phyloP scores from a whole-genome alignment of 2,888 invertebrate species.

The Sylvicola fuscatus region DNA sequence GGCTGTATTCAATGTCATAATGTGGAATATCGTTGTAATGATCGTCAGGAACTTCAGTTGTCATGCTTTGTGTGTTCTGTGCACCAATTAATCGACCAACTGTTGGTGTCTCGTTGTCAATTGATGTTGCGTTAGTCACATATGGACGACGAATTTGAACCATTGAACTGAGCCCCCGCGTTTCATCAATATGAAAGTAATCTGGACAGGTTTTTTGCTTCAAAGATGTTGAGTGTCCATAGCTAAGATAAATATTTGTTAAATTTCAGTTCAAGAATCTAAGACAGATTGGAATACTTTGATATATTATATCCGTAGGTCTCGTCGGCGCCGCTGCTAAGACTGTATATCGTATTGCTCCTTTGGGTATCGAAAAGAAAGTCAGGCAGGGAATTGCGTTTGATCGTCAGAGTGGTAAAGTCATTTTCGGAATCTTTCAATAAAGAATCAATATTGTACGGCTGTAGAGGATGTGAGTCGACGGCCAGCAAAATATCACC shows the following conservation, averaged over 20 bases:
- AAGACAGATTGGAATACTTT: not conserved
- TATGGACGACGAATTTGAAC: conserved; percentile 18
- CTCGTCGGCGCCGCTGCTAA: conserved; percentile 9
- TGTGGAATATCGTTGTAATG: conserved; percentile 17
- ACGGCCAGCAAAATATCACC: conserved; percentile 78
- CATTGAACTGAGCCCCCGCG: conserved; percentile 10
- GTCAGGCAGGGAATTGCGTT: conserved; percentile 22
- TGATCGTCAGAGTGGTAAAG: conserved; percentile 23
- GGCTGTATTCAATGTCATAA: conserved; percentile 19
- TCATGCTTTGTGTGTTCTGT: conserved; percentile 22
- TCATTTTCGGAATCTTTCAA: conserved; percentile 21
- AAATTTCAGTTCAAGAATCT: conserved; percentile 5
- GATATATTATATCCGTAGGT: no score
- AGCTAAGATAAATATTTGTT: conserved; percentile 17
- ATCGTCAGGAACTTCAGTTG: conserved; percentile 22
- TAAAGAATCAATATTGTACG: conserved; percentile 23
- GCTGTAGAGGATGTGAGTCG: conserved; percentile 56
- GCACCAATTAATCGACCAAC: conserved; percentile 2
- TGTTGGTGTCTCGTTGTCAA: conserved; percentile 2
- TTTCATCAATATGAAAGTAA: conserved; percentile 15
- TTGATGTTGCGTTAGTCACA: conserved; percentile 2
- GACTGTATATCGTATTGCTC: conserved; percentile 17
- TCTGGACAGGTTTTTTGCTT: conserved; percentile 15
- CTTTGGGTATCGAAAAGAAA: conserved; percentile 22
- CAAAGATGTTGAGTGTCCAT: conserved; percentile 19